Evolutionary conservation across 2,113 vertebrate genomes (phyloP), one percentile per base, ranked within the genome.

Genomic region (Chaetodon trifascialis): DNA sequence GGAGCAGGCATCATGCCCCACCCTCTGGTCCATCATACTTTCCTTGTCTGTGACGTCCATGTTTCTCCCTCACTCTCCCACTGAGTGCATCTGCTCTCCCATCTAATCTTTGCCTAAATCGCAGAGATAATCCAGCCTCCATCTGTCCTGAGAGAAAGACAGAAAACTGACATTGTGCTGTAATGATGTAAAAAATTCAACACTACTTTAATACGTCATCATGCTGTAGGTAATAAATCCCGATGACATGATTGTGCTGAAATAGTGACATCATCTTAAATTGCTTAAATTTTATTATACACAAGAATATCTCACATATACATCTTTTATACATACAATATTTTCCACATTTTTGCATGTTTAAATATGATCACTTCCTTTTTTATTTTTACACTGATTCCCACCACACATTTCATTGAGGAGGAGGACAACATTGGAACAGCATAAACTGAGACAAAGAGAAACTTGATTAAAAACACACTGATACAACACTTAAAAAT

Each of bases 71-170:
- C 85, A 85, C 88, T 92, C 89, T 90, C 94, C 94, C 92, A 94
- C 94, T 86, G 94, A 92, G 95, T 95, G 94, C 95, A 95, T 95
- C 95, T 95, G 95, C 85, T 94, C 84, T 83, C 54, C 84, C 69
- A 87, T 92, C 92, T 96, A 95, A 95, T 95, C 95, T 95, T 95
- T 95, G 94, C 90, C 93, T 94, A 93, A 95, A 94, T 96, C 94
- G 93, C 93, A 73, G 86, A 91, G 91, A 94, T 95, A 95, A 95
- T 96, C 95, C 91, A 75, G 75, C 80, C 90, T 93, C 95, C 95
- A 95, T 95, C 95, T 96, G 95, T 91, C 92, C 85, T 42, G 64
- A 71, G 64, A 86, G 73, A 85, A 76, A 74, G 68, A 87, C 40
- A 78, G 56, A 83, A 59, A 69, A 78, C 60, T 69, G 78, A 84